phyloP scores from a whole-genome alignment of 2,888 invertebrate genomes.

The Eustalomyia histrio region DNA sequence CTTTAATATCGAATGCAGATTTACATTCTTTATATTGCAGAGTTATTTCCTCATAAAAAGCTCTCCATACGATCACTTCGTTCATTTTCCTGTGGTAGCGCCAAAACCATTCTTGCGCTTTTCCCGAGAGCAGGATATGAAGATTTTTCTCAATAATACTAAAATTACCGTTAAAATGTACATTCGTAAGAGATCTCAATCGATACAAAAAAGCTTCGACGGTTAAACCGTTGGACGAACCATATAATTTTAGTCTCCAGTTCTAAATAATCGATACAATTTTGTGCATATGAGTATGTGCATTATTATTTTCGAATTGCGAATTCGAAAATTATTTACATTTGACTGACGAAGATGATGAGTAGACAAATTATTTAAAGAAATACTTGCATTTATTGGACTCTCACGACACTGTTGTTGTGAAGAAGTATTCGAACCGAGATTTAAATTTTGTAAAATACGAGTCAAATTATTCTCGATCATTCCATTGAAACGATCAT shows the following conservation, averaged over 20 bases:
- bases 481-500: conserved; percentile 14
- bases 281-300: not conserved
- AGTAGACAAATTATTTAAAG: too few relatives aligned
- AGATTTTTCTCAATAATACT: too few relatives aligned
- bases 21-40: conserved; percentile 34
- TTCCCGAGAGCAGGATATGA: conserved; percentile 39
- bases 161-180: too few relatives aligned
- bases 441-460: conserved; percentile 8
- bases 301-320: not conserved
- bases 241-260: conserved; percentile 27
- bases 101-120: conserved; percentile 43
- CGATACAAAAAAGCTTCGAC: conserved; percentile 51
- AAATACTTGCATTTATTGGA: too few relatives aligned
- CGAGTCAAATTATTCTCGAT: conserved; percentile 4
- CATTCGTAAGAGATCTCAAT: too few relatives aligned
- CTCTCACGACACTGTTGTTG: not conserved
- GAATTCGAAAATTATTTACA: too few relatives aligned
- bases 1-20: conserved; percentile 29
- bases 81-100: conserved; percentile 29
- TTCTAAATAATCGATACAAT: not conserved
- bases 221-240: conserved; percentile 15
- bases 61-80: conserved; percentile 32
- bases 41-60: conserved; percentile 29
- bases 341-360: too few relatives aligned
- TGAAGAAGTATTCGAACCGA: not conserved